Evolutionary conservation across 1,140 invertebrate species (phyloP).

Genomic region (Drosophila arawakana): DNA sequence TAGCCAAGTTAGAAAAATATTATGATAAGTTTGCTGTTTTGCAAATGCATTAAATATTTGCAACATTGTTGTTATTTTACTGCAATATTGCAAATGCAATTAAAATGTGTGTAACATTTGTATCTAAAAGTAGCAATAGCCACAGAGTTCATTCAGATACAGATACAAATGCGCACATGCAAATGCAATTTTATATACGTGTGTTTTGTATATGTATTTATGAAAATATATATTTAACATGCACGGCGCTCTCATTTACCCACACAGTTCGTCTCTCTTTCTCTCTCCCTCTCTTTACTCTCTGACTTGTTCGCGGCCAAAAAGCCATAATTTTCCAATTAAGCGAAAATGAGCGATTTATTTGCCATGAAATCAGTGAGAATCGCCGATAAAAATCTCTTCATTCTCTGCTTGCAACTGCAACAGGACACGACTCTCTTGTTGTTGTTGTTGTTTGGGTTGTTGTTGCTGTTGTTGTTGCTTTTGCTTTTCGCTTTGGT

Average conservation of each 20-base stretch:
- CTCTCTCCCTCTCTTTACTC: background rate
- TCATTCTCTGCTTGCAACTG: constrained; percentile 72
- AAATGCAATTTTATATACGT: constrained; percentile 7
- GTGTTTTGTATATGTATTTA: background rate
- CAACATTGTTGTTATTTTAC: constrained; percentile 18
- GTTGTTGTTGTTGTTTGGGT: constrained; percentile 33
- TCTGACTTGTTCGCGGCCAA: constrained; percentile 55
- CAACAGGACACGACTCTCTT: constrained; percentile 37
- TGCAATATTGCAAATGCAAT: constrained; percentile 37
- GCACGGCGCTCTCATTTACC: background rate
- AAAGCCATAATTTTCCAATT: constrained; percentile 85
- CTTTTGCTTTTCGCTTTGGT: constrained; percentile 72
- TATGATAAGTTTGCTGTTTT: too few species aligned
- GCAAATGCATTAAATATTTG: constrained; percentile 12
- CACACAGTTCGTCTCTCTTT: background rate
- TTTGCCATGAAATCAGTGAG: constrained; percentile 85
- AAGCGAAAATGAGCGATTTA: constrained; percentile 85
- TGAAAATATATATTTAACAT: background rate
- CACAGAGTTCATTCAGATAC: constrained; percentile 30
- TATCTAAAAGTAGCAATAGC: constrained; percentile 33
- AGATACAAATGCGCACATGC: constrained; percentile 4
- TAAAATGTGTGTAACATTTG: constrained; percentile 36
- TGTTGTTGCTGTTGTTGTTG: constrained; percentile 42
- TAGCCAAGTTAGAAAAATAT: background rate
- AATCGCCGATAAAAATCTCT: constrained; percentile 85